These are phyloP conservation scores for Lacanobia wlatinum DNA, from an alignment of 2,888 invertebrate species.

Conservation along the genomic window DNA sequence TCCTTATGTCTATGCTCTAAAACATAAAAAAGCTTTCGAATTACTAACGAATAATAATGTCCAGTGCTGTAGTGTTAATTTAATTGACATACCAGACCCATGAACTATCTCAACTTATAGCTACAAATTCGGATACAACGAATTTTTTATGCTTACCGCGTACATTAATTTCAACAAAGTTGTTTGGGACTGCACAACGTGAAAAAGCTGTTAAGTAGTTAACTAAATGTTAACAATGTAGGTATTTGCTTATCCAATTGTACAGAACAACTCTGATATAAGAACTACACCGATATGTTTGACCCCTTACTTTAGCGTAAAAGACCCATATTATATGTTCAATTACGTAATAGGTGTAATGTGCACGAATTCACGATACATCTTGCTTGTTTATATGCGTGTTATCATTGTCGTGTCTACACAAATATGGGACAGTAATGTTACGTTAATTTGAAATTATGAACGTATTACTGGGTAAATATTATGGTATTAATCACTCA, in stretches of 20 bases:
- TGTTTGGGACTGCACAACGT: not conserved
- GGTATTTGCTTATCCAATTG: slow-evolving; percentile 9
- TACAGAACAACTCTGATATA: not conserved
- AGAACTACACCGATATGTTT: slow-evolving; percentile 1
- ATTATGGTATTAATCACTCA: slow-evolving; percentile 11
- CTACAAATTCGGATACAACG: slow-evolving; percentile 10
- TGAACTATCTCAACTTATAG: slow-evolving; percentile 1
- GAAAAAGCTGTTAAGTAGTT: slow-evolving; percentile 1
- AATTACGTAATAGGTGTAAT: slow-evolving; percentile 10
- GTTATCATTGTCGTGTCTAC: slow-evolving; percentile 21
- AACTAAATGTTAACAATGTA: not conserved
- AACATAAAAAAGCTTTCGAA: not conserved
- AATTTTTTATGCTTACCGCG: slow-evolving; percentile 30
- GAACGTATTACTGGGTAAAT: slow-evolving; percentile 9
- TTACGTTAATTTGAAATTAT: slow-evolving; percentile 1
- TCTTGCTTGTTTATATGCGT: slow-evolving; percentile 20
- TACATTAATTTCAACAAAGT: slow-evolving; percentile 10
- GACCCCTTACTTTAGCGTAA: slow-evolving; percentile 3
- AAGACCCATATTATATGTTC: not conserved
- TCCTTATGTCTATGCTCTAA: not conserved
- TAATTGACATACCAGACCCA: slow-evolving; percentile 7
- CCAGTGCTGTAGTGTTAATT: not conserved
- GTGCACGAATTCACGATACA: not conserved
- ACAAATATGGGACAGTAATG: slow-evolving; percentile 21
- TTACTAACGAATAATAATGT: not conserved